A percentile compares a stretch with the other conserved stretches of the same genome.
phyloP scores from a whole-genome alignment of 2,797 vertebrate species.

The Aldrovandia affinis region DNA sequence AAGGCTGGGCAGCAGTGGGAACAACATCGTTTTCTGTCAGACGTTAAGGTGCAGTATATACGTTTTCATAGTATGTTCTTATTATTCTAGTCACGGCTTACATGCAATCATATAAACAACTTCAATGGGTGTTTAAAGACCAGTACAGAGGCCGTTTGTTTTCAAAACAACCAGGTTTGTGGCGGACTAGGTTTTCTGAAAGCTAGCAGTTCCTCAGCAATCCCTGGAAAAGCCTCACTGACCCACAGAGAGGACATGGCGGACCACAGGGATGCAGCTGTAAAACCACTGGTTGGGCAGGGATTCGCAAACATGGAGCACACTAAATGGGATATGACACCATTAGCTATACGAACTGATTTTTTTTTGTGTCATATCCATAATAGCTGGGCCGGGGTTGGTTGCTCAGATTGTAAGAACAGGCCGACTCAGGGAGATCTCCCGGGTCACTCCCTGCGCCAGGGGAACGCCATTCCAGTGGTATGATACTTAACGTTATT shows the following conservation, averaged over 20 bases:
- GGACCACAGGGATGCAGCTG: background rate
- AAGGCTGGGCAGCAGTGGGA: background rate
- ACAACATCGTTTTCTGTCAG: background rate
- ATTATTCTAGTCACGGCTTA: background rate
- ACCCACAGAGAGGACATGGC: background rate
- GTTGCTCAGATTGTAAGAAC: background rate
- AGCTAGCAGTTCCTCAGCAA: background rate
- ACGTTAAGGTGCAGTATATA: background rate
- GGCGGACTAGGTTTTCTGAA: background rate
- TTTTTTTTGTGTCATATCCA: constrained; percentile 4
- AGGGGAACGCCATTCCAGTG: background rate
- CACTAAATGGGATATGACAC: background rate
- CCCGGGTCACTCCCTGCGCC: background rate
- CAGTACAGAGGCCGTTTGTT: background rate
- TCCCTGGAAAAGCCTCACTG: background rate
- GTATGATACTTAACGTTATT: background rate
- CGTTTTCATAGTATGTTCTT: background rate
- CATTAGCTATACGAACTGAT: background rate
- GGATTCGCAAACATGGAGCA: background rate
- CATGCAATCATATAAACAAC: background rate
- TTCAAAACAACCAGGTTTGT: background rate
- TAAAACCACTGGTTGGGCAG: background rate
- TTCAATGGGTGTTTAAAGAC: background rate
- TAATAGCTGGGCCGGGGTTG: background rate
- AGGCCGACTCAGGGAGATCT: background rate